These are phyloP conservation scores for Dendrolimus punctatus DNA, from an alignment of 1,140 invertebrate genomes.

Conservation along the genomic window DNA sequence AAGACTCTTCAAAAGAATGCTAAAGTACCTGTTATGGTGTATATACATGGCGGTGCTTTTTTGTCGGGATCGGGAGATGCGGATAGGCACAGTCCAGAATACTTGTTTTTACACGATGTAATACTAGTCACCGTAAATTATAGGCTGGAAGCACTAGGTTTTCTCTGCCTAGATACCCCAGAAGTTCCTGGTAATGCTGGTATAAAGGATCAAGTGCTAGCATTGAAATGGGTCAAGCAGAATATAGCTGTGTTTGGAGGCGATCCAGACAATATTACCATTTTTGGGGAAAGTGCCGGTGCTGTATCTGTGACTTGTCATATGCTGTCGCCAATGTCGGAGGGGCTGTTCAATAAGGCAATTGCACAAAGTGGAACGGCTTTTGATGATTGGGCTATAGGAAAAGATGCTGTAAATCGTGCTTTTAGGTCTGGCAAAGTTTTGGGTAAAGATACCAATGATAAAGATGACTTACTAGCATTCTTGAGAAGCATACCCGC, in stretches of 20 bases:
- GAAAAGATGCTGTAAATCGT: conserved; percentile 16
- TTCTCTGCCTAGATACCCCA: conserved; percentile 61
- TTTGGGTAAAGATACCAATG: conserved; percentile 41
- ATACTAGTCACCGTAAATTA: conserved; percentile 79
- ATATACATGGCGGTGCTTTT: conserved; percentile 81
- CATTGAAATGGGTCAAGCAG: conserved; percentile 73
- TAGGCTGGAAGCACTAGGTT: conserved; percentile 44
- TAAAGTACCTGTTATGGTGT: conserved; percentile 76
- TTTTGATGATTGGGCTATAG: conserved; percentile 8
- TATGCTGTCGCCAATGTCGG: conserved; percentile 71
- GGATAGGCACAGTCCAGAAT: conserved; percentile 71
- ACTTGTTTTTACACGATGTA: conserved; percentile 73
- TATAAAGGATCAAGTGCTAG: conserved; percentile 74
- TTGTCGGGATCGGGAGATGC: conserved; percentile 69
- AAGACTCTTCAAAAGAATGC: conserved; percentile 43
- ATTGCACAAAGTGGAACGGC: conserved; percentile 18
- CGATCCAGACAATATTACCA: conserved; percentile 73
- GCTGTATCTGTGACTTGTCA: conserved; percentile 64
- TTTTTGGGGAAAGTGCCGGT: conserved; percentile 75
- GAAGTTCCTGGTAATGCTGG: conserved; percentile 72
- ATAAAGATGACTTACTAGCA: conserved; percentile 41
- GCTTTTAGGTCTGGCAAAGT: conserved; percentile 33
- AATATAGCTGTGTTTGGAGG: conserved; percentile 76
- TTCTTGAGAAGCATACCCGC: conserved; percentile 61
- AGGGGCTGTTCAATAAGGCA: conserved; percentile 67